Evolutionary conservation across 1,140 invertebrate genomes (phyloP).

Genomic region (Tetramorium parvispinum): DNA sequence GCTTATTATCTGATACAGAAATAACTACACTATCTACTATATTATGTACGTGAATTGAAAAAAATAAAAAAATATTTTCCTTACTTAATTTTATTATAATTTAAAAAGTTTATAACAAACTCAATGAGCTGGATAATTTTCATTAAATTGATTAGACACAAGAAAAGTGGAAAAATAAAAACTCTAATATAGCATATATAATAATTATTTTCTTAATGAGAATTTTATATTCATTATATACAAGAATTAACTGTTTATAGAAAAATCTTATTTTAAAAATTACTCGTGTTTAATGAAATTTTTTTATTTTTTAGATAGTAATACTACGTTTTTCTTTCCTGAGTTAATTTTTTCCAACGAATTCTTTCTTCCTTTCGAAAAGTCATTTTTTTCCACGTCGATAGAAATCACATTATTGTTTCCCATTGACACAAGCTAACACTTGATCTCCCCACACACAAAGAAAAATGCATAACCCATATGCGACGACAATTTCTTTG

Average conservation of each 20-base stretch:
- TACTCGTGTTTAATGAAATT: neutral
- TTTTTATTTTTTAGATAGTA: slow-evolving; percentile 1
- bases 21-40: neutral
- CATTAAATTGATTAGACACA: neutral
- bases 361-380: neutral
- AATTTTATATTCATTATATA: neutral
- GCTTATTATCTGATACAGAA: neutral
- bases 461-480: slow-evolving; percentile 8
- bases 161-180: neutral
- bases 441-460: neutral
- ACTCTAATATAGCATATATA: neutral
- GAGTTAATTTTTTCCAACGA: neutral
- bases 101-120: neutral
- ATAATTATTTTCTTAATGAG: neutral
- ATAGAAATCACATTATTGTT: neutral
- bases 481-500: slow-evolving; percentile 30
- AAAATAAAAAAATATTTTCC: neutral
- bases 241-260: neutral
- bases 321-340: neutral
- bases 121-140: neutral
- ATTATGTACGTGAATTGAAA: neutral
- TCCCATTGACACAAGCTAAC: neutral
- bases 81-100: neutral
- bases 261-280: neutral
- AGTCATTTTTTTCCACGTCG: neutral